A percentile compares a stretch with the other conserved stretches of the same genome.
Conservation (phyloP, 2,797 vertebrate species). For the Malurus leucopterus region DNA sequence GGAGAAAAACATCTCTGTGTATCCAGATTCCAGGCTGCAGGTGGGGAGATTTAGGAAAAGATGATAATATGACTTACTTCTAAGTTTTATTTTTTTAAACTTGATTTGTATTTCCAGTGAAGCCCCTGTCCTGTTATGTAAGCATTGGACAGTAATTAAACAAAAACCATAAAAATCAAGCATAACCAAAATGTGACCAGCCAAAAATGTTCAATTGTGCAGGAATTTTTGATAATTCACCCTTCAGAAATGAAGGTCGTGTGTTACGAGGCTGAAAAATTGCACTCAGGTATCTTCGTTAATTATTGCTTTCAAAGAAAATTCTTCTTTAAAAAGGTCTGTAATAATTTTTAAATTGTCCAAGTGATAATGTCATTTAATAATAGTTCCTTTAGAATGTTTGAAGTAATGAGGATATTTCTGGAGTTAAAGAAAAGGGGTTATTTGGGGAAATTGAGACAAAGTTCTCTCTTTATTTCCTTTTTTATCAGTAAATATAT, state of each 20-base stretch:
- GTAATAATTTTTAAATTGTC: background rate
- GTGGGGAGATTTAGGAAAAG: background rate
- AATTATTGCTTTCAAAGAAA: background rate
- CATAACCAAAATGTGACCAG: background rate
- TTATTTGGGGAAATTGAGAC: background rate
- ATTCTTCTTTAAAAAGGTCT: background rate
- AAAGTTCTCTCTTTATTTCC: background rate
- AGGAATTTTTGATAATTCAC: background rate
- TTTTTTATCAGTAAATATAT: background rate
- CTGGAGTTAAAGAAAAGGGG: background rate
- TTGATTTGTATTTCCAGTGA: background rate
- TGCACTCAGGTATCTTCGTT: background rate
- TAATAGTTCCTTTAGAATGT: background rate
- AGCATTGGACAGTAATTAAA: background rate
- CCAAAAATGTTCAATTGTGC: background rate
- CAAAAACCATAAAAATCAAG: background rate
- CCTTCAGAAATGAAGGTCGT: background rate
- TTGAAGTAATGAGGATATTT: background rate
- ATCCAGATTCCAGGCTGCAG: background rate
- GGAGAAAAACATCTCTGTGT: background rate
- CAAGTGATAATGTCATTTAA: background rate
- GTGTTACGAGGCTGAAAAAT: background rate
- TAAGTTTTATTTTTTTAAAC: background rate
- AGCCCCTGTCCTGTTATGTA: background rate
- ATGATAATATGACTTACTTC: background rate